Evolutionary conservation across 92 coral and sea anemone species (phyloP), one percentile per base, ranked within the genome.

Genomic region (Scolanthus callimorphus): DNA sequence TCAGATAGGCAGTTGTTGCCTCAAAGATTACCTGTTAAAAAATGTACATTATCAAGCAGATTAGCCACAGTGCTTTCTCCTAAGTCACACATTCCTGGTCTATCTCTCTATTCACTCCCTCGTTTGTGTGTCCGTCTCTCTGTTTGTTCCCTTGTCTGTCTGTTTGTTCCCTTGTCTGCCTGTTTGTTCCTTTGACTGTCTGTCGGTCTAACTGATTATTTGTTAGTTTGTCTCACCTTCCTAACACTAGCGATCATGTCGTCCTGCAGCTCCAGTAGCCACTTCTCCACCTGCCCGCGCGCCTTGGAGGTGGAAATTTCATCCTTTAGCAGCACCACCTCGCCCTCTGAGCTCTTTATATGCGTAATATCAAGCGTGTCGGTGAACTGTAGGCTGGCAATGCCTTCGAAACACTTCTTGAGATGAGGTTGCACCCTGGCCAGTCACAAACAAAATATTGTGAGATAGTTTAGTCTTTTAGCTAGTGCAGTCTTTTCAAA

Each of bases 351-450:
- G 57, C 97, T 91, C 86, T 83, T 88, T 65, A 91, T 58, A 72
- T 80, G 89, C 4, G 96, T 88, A 31, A 91, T 91, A 59, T 91
- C 97, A 20, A 91, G 86, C 0, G 81, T 73, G 37, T 91, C 97
- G 17, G 96, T 91, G 71, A 91, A 91, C 63, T 88, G 65, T 29
- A 91, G 74, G 24, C 76, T 88, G 28, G 97, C 97, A 60, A 91
- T 84, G 41, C 97, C 97, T 41, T 91, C 97, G 57, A 91, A 91
- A 45, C 97, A 91, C 70, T 91, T 91, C 90, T 91, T 91, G 41
- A 91, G 88, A 61, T 91, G 97, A 20, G 97, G 96, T 39, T 91
- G 97, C 12, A 91, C 97, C 56, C 97, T 91, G 71, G n/a, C n/a
- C n/a, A n/a, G n/a, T n/a, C n/a, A n/a, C n/a, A n/a, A n/a, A n/a